Conservation (phyloP, 1,140 invertebrate species). For the Ostrea edulis region DNA sequence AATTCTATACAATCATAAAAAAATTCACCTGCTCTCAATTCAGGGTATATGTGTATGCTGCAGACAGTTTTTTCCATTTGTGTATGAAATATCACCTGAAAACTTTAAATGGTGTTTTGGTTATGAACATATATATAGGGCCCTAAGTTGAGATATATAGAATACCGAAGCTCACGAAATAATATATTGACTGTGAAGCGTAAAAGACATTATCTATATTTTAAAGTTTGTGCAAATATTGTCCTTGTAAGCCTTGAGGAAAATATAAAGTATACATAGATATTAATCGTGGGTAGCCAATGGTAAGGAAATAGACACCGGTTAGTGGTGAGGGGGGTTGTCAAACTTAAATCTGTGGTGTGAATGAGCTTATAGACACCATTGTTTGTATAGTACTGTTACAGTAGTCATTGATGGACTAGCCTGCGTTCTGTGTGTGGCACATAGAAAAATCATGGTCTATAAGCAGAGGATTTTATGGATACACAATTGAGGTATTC, state of each 20-base stretch:
- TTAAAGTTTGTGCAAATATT: constrained; percentile 33
- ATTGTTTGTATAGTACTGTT: background rate
- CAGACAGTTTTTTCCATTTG: background rate
- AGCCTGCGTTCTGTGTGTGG: background rate
- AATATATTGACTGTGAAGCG: constrained; percentile 22
- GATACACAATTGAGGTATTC: background rate
- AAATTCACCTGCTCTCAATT: constrained; percentile 9
- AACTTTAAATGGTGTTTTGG: background rate
- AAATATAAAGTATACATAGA: background rate
- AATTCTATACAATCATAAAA: background rate
- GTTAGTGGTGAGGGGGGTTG: background rate
- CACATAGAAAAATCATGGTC: background rate
- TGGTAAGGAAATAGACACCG: background rate
- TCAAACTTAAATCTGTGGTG: background rate
- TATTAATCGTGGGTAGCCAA: constrained; percentile 24
- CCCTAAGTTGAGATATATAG: background rate
- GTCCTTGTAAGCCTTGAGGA: background rate
- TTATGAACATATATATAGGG: background rate
- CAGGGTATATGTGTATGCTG: constrained; percentile 1
- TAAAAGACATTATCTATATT: constrained; percentile 22
- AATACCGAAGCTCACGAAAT: background rate
- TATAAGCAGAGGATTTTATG: background rate
- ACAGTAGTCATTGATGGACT: background rate
- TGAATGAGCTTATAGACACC: background rate
- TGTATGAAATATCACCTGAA: background rate